Evolutionary conservation across 2,797 vertebrate species (phyloP).

Genomic region (Macropus fuliginosus): DNA sequence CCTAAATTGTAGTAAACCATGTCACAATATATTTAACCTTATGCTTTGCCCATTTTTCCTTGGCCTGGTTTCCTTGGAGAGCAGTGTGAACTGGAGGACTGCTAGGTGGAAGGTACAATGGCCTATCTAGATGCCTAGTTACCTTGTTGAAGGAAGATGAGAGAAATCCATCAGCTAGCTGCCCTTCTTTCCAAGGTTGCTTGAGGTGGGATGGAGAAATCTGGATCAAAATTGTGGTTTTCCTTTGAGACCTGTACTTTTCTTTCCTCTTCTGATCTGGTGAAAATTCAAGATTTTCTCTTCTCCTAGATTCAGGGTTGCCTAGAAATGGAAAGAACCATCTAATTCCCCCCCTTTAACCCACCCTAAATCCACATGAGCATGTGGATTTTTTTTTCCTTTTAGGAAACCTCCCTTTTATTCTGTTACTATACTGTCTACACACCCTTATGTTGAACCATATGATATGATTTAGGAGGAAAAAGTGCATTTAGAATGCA

Average conservation of each 20-base stretch:
- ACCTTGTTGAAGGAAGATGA: neutral
- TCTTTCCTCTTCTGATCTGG: conserved; percentile 16
- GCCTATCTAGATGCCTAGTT: neutral
- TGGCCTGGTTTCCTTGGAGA: neutral
- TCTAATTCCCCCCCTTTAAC: neutral
- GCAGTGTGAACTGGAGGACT: neutral
- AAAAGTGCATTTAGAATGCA: neutral
- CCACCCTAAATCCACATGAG: neutral
- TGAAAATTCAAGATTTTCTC: conserved; percentile 1
- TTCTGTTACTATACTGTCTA: neutral
- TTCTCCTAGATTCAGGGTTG: neutral
- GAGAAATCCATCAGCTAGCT: neutral
- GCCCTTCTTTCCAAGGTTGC: neutral
- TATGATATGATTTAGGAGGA: neutral
- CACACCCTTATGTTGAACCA: neutral
- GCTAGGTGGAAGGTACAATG: neutral
- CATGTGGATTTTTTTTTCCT: neutral
- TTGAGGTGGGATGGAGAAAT: neutral
- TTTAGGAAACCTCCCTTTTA: neutral
- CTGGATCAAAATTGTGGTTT: neutral
- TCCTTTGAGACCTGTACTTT: conserved; percentile 1
- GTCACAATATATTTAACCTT: neutral
- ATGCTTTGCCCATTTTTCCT: neutral
- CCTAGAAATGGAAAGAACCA: neutral
- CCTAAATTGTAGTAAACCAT: neutral